Base-by-base conservation (phyloP, 2,888 invertebrate species). In the Teleogryllus oceanicus region DNA sequence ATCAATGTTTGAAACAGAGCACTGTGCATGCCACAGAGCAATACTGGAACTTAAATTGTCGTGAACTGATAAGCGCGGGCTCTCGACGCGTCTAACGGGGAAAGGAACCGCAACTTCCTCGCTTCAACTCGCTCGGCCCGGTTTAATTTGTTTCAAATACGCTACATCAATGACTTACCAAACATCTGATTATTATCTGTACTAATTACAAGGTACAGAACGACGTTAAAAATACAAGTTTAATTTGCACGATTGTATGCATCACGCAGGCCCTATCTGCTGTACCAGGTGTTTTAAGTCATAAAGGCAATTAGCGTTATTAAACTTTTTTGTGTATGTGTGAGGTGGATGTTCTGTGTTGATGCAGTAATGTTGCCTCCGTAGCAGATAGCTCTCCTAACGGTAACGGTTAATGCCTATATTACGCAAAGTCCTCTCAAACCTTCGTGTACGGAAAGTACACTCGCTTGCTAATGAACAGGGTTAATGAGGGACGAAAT, bases 221-320 rank as follows among this genome's bases (percentile, higher is more conserved):
- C 62, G 62, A 62, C n/a, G 62, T 62, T 62, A 62, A 62, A 62
- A 62, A 62, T 62, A 62, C 62, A 62, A 62, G 62, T 62, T 62
- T 62, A 62, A 62, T 78, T 37, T 75, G 49, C 75, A 37, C 49
- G n/a, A 24, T 49, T 20, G 49, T 50, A 79, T 75, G 79, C 79
- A 79, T 74, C 16, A 18, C 49, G 18, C 75, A 37, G 78, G 20
- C 11, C 62, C 62, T 62, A 62, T 62, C 62, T 62, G 62, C 51
- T 76, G 75, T 78, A 21, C 80, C 80, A 80, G 80, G 80, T 80
- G 80, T 78, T 78, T 76, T 75, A 75, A 76, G 49, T 74, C 74
- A 80, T 80, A 78, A 78, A 62, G 37, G 78, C 50, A 80, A 80
- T 78, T 78, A 78, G 78, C 80, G 49, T 80, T 76, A 78, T 78